Base-by-base conservation (phyloP, 2,113 vertebrate species). In the Cricetomys ansorgei region DNA sequence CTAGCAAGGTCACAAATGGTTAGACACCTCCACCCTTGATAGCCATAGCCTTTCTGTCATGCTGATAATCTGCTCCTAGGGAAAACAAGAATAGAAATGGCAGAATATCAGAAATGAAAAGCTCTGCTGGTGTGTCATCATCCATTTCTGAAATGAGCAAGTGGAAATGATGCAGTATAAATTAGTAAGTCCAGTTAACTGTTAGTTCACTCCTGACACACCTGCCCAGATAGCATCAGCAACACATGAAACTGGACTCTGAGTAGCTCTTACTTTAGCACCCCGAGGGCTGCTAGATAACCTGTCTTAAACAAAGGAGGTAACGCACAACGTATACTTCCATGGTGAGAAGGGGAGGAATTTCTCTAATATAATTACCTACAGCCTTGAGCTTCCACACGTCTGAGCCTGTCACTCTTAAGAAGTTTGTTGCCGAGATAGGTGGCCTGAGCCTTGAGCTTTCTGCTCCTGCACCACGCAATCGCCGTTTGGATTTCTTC, bases 341-440 rank as follows among this genome's bases (percentile, higher is more conserved):
- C 43, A 90, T 37, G 19, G 31, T 11, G 34, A 50, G 93, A 62
- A 90, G 43, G 16, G 43, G 75, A 92, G 50, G 34, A 94, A 19
- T 40, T 48, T 86, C 87, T 84, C 11, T 64, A 84, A 86, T 53
- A 64, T 83, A 96, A 87, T 57, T 97, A 99, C 99, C 99, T 98
- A 95, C 92, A 98, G 79, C 99, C 99, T 80, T 98, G 98, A 73
- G 98, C 98, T 94, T 99, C 99, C 83, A 99, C 98, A 0, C 99
- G 98, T 92, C 98, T 98, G 70, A 99, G 97, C n/a, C 98, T 97
- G 64, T 98, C 98, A 95, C 97, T 98, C 98, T 99, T 99, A 95
- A 99, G 81, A 96, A 98, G 98, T 89, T 98, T 99, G 89, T 88
- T 98, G 76, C 98, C 96, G 80, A 99, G 97, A 96, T 98, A 99